Conservation (phyloP, 2,888 invertebrate genomes). For the Colletes collaris region DNA sequence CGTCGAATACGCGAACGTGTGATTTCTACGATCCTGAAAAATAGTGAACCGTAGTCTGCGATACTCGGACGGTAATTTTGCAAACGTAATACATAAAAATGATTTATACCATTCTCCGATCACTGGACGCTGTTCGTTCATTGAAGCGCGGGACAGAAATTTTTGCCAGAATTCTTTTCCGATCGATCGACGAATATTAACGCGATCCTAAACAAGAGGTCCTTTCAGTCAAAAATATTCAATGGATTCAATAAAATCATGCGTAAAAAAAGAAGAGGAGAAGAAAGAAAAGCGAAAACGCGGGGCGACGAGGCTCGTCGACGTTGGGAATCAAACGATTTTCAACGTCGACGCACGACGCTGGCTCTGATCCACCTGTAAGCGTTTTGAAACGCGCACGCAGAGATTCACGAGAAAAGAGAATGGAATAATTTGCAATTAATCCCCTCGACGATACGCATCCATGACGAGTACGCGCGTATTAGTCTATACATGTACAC, state of each 20-base stretch:
- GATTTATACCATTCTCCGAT: not conserved
- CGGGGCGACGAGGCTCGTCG: conserved; percentile 1
- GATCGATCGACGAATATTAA: conserved; percentile 13
- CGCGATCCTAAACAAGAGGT: conserved; percentile 13
- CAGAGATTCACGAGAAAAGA: conserved; percentile 20
- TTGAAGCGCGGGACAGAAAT: not conserved
- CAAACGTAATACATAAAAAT: not conserved
- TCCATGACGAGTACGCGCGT: conserved; percentile 24
- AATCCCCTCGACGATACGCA: conserved; percentile 32
- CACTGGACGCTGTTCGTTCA: not conserved
- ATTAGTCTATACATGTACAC: not conserved
- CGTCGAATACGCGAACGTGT: not conserved
- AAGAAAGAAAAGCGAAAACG: not conserved
- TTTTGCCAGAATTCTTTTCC: not conserved
- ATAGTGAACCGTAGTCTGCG: too few species aligned
- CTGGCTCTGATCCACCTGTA: conserved; percentile 9
- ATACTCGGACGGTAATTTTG: too few species aligned
- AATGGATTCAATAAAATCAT: conserved; percentile 22
- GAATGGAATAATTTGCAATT: conserved; percentile 48
- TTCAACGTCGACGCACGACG: conserved; percentile 18
- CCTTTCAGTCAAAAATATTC: conserved; percentile 3
- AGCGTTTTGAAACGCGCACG: conserved; percentile 28
- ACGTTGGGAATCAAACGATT: too few species aligned
- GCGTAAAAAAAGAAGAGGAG: not conserved
- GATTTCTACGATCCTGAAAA: too few species aligned